Evolutionary conservation across 2,888 invertebrate genomes (phyloP), one percentile per base, ranked within the genome.

Genomic region (Homarus gammarus): DNA sequence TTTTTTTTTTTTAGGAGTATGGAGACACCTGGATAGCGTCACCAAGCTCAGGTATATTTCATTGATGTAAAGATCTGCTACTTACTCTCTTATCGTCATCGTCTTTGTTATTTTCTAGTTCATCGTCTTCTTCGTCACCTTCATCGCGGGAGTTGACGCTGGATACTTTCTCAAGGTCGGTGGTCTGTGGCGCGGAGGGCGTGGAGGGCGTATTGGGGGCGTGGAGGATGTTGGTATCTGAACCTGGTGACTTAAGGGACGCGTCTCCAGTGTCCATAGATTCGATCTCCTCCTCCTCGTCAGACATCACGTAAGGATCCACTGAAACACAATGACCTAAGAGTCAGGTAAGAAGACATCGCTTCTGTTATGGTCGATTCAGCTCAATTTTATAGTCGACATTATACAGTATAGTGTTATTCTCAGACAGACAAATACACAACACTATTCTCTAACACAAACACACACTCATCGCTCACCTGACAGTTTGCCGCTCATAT

Each of bases 401-500:
- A n/a, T n/a, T n/a, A n/a, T n/a, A n/a, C n/a, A n/a, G n/a, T n/a
- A n/a, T n/a, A n/a, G n/a, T n/a, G n/a, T n/a, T n/a, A n/a, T n/a
- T n/a, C n/a, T n/a, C n/a, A n/a, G n/a, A n/a, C 49, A n/a, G n/a
- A n/a, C n/a, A n/a, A 31, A 31, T 31, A 31, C 31, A 31, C 31
- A 31, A 31, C 0, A 31, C 31, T n/a, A 31, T 1, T 31, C 31
- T 31, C 31, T 31, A 31, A 31, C 49, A 15, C 15, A 0, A 0
- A 49, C 0, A 49, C 15, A 49, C n/a, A n/a, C n/a, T 49, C 15
- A 49, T 49, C 44, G 44, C 78, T 81, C 49, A 90, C 90, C 90
- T 36, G 87, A 68, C 33, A 85, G 68, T 36, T 88, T 84, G 22
- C 88, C 84, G 81, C 27, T 90, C 93, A 98, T 95, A 95, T 98